Base-by-base conservation (phyloP, 2,888 invertebrate genomes). In the Hirtodrosophila alboralis region DNA sequence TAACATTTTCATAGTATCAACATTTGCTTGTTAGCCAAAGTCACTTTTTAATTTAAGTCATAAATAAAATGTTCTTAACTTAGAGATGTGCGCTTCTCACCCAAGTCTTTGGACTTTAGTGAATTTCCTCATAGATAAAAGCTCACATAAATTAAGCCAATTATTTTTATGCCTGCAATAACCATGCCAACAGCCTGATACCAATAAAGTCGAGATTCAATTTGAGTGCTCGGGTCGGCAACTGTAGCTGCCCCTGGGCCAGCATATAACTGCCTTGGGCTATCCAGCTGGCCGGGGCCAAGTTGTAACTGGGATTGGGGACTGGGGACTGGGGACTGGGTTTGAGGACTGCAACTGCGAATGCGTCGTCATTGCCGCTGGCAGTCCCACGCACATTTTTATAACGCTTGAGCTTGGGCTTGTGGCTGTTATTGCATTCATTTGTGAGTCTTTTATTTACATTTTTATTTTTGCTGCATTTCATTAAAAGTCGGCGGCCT, bases 191-290 rank as follows among this genome's bases (percentile, higher is more conserved):
- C 60, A 65, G 64, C 53, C 40, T 49, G 56, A 71, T 76, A 67
- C 66, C 77, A 81, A 80, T 84, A 80, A 76, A 84, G 73, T 76
- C 59, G 52, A 80, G 77, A 80, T 77, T 84, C 77, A 84, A 77
- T 84, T 77, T 77, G 73, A 80, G 67, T 72, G 52, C 45, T 80
- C 48, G 47, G 60, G 48, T 47, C 23, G 40, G 26, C 40, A 36
- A 34, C 38, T 26, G 41, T 30, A 12, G 13, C 38, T 34, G 53
- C 49, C 53, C 40, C 51, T 18, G 38, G 48, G 40, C 44, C 54
- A 48, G 45, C 52, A 54, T 40, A 43, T 30, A 9, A 31, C 61
- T 44, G 66, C 43, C 41, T 51, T 36, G 26, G 45, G 38, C 52
- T 59, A 53, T 53, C 63, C 69, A 53, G 54, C 60, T 70, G 52